Evolutionary conservation across 1,140 invertebrate genomes (phyloP).

Genomic region (Thaumetopoea pityocampa): DNA sequence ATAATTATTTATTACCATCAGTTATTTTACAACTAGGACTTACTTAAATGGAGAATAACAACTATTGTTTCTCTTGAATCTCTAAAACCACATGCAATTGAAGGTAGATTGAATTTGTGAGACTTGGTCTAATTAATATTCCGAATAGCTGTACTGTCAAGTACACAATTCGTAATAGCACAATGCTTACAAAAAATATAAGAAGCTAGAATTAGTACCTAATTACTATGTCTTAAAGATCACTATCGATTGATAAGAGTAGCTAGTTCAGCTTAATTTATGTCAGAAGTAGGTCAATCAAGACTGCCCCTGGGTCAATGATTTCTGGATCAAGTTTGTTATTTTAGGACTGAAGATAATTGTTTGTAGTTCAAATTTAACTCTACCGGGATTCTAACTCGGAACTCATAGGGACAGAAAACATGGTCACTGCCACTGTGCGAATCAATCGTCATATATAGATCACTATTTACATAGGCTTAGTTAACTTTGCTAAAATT

Average conservation of each 20-base stretch:
- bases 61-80: slow-evolving; percentile 8
- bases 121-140: slow-evolving; percentile 25
- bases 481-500: too few relatives aligned
- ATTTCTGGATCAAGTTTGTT: slow-evolving; percentile 41
- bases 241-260: neutral
- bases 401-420: too few relatives aligned
- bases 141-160: slow-evolving; percentile 14
- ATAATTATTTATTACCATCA: too few relatives aligned
- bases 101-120: slow-evolving; percentile 13
- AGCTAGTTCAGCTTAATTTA: slow-evolving; percentile 1
- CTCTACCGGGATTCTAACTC: too few relatives aligned
- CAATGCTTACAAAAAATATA: too few relatives aligned
- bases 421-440: too few relatives aligned
- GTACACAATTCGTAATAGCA: too few relatives aligned
- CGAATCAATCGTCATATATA: too few relatives aligned
- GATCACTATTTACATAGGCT: too few relatives aligned
- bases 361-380: slow-evolving; percentile 17
- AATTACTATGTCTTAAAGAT: neutral
- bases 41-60: neutral
- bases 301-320: slow-evolving; percentile 31
- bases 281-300: slow-evolving; percentile 19
- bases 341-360: slow-evolving; percentile 37
- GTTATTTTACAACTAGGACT: too few relatives aligned
- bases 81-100: slow-evolving; percentile 6
- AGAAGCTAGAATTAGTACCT: too few relatives aligned